A percentile compares a stretch with the other conserved stretches of the same genome.
Evolutionary conservation across 2,113 vertebrate genomes (phyloP).

Genomic region (Perccottus glenii): DNA sequence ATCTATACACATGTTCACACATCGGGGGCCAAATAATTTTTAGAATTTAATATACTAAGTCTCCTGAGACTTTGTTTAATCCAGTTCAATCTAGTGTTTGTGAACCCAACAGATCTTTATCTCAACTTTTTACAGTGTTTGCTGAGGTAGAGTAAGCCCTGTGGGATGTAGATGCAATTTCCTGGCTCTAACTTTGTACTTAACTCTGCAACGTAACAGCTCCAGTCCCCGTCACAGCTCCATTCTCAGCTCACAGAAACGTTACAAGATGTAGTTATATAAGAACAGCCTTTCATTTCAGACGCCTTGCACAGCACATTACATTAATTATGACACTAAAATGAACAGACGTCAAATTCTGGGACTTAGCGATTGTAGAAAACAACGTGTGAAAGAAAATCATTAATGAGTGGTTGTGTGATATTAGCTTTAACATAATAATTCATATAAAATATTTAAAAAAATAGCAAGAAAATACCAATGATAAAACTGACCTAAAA

Average conservation of each 20-base stretch:
- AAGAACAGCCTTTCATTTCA: conserved; percentile 45
- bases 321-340: conserved; percentile 3
- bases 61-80: conserved; percentile 30
- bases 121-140: conserved; percentile 35
- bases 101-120: conserved; percentile 30
- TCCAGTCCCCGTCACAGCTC: conserved; percentile 20
- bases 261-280: conserved; percentile 52
- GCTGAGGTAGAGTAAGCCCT: background rate
- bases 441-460: no score
- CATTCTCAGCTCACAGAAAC: conserved; percentile 43
- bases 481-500: no score
- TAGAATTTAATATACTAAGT: conserved; percentile 26
- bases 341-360: no score
- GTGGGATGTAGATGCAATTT: conserved; percentile 26
- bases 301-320: conserved; percentile 33
- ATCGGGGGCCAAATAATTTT: conserved; percentile 24
- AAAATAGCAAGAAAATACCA: no score
- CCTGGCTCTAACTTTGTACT: conserved; percentile 52
- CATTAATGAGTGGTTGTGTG: no score
- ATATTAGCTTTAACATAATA: no score
- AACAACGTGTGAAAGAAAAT: no score
- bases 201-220: conserved; percentile 49
- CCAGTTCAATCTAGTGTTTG: conserved; percentile 30
- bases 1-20: conserved; percentile 26
- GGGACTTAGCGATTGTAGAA: no score